Evolutionary conservation across 2,797 vertebrate species (phyloP).

Genomic region (Chloroceryle amazona): DNA sequence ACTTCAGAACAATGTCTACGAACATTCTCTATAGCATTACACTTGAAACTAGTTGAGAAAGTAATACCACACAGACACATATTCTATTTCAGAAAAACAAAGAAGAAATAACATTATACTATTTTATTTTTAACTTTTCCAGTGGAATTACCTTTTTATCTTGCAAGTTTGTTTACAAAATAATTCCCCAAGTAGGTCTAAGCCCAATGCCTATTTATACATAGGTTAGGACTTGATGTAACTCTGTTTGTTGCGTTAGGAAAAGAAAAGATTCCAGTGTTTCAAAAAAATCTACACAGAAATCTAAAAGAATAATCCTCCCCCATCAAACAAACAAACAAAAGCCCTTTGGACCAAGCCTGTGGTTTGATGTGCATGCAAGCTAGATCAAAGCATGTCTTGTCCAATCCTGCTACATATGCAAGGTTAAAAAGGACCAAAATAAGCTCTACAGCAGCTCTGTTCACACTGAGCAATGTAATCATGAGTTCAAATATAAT

Average conservation of each 20-base stretch:
- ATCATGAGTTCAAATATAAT: neutral
- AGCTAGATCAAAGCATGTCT: neutral
- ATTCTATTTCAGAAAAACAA: constrained; percentile 8
- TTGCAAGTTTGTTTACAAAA: neutral
- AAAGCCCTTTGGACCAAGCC: neutral
- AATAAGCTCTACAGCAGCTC: neutral
- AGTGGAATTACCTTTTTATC: neutral
- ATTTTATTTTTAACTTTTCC: neutral
- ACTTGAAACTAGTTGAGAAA: constrained; percentile 60
- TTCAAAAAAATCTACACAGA: neutral
- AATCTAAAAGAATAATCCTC: neutral
- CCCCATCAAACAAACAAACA: constrained; percentile 1
- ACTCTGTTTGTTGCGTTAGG: neutral
- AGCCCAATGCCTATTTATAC: neutral
- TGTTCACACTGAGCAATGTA: neutral
- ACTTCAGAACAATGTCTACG: constrained; percentile 54
- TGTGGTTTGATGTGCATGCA: neutral
- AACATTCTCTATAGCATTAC: constrained; percentile 40
- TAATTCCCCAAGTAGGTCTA: neutral
- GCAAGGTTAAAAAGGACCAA: neutral
- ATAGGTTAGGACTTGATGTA: neutral
- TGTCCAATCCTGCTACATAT: neutral
- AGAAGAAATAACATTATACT: neutral
- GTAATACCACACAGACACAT: constrained; percentile 15
- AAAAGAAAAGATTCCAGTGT: neutral